Evolutionary conservation across 2,797 vertebrate species (phyloP).

Genomic region (Enteromius paludinosus): DNA sequence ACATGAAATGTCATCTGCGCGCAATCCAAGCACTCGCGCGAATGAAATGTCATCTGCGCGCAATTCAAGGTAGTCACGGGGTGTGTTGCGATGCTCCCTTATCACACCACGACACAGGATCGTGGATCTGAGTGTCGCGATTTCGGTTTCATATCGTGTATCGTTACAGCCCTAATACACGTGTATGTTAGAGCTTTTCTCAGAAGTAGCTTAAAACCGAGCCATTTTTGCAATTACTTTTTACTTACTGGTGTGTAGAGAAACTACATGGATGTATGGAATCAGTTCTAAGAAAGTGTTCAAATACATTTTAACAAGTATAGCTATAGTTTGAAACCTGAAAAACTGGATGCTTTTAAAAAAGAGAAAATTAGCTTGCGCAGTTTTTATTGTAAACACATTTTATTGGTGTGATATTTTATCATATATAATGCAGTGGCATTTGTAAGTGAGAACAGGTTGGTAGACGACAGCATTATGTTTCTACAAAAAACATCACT

Average conservation of each 20-base stretch:
- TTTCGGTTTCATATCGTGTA: too few relatives aligned
- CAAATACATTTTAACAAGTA: background rate
- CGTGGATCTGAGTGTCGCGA: too few relatives aligned
- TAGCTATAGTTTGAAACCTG: background rate
- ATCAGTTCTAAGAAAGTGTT: background rate
- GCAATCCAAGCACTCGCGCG: too few relatives aligned
- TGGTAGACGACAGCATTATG: background rate
- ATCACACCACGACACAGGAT: too few relatives aligned
- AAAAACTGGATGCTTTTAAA: background rate
- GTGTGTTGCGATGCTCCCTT: too few relatives aligned
- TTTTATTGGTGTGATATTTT: background rate
- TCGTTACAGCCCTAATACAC: too few relatives aligned
- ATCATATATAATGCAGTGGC: background rate
- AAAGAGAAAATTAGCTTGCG: background rate
- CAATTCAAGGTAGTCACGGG: too few relatives aligned
- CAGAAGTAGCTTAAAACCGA: background rate
- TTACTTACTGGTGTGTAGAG: background rate
- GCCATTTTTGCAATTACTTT: background rate
- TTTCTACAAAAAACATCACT: conserved; percentile 21
- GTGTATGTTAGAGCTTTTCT: background rate
- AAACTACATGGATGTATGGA: background rate
- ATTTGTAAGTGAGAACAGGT: background rate
- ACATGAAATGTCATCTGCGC: too few relatives aligned
- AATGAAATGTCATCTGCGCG: too few relatives aligned
- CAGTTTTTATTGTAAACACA: background rate